Conservation (phyloP, 2,888 invertebrate species). For the Hydrotaea diabolus region DNA sequence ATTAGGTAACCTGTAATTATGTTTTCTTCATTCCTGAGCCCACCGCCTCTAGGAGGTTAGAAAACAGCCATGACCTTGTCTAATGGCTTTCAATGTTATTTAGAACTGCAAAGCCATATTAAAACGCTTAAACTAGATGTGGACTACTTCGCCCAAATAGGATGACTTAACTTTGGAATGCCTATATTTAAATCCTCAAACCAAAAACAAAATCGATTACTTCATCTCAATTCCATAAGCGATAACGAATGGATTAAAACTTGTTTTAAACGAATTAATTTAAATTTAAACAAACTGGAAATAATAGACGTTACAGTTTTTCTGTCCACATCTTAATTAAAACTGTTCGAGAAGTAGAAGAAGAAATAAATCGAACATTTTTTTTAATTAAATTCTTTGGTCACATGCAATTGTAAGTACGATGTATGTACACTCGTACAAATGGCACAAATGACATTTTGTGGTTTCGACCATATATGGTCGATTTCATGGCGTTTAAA, state of each 20-base stretch:
- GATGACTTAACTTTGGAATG: too few relatives aligned
- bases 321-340: neutral
- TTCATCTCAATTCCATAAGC: too few relatives aligned
- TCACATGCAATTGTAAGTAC: constrained; percentile 24
- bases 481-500: constrained; percentile 47
- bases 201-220: too few relatives aligned
- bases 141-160: too few relatives aligned
- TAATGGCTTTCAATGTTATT: too few relatives aligned
- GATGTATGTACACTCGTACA: neutral
- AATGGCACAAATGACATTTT: constrained; percentile 50
- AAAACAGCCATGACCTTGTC: too few relatives aligned
- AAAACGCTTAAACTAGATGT: too few relatives aligned
- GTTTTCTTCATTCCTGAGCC: too few relatives aligned
- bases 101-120: too few relatives aligned
- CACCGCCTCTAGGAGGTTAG: too few relatives aligned
- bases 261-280: neutral
- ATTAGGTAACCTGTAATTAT: too few relatives aligned
- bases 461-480: constrained; percentile 60
- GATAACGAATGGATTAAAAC: neutral
- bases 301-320: constrained; percentile 7
- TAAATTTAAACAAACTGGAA: neutral
- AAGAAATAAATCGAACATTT: neutral
- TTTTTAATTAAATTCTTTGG: constrained; percentile 53
- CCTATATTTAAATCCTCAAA: too few relatives aligned
- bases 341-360: constrained; percentile 1